These are phyloP conservation scores for Synanthedon vespiformis DNA, from an alignment of 2,888 invertebrate genomes.

Conservation along the genomic window DNA sequence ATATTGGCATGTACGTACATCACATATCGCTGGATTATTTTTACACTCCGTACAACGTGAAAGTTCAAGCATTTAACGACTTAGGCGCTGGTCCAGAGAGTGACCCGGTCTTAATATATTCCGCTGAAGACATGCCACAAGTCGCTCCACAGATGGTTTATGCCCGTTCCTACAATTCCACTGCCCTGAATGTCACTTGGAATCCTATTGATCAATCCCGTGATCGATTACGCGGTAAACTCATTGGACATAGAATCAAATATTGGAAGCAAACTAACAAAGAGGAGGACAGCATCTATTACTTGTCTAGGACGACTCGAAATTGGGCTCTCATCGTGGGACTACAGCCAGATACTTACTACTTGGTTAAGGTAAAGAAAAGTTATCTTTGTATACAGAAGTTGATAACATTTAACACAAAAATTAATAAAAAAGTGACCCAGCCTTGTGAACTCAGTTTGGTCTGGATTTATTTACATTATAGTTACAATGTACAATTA, in stretches of 20 bases:
- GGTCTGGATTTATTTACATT: no score
- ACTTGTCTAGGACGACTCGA: conserved; percentile 84
- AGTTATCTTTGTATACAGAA: background rate
- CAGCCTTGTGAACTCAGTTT: no score
- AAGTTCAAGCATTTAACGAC: conserved; percentile 85
- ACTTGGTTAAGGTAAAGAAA: conserved; percentile 80
- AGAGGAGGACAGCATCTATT: conserved; percentile 85
- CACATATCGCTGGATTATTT: conserved; percentile 79
- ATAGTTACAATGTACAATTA: no score
- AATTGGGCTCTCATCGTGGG: conserved; percentile 94
- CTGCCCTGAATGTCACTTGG: conserved; percentile 94
- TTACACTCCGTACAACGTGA: conserved; percentile 87
- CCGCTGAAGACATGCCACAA: conserved; percentile 93
- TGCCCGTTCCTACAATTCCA: conserved; percentile 88
- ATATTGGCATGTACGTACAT: conserved; percentile 83
- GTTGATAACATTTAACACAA: no score
- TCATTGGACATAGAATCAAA: conserved; percentile 93
- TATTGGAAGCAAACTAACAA: conserved; percentile 86
- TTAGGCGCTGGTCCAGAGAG: conserved; percentile 88
- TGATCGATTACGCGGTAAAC: conserved; percentile 86
- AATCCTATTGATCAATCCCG: conserved; percentile 85
- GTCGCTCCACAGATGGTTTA: conserved; percentile 87
- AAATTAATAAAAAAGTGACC: no score
- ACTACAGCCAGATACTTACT: conserved; percentile 91
- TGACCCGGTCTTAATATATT: conserved; percentile 78